Evolutionary conservation across 2,888 invertebrate genomes (phyloP), one percentile per base, ranked within the genome.

Genomic region (Aethes cnicana): DNA sequence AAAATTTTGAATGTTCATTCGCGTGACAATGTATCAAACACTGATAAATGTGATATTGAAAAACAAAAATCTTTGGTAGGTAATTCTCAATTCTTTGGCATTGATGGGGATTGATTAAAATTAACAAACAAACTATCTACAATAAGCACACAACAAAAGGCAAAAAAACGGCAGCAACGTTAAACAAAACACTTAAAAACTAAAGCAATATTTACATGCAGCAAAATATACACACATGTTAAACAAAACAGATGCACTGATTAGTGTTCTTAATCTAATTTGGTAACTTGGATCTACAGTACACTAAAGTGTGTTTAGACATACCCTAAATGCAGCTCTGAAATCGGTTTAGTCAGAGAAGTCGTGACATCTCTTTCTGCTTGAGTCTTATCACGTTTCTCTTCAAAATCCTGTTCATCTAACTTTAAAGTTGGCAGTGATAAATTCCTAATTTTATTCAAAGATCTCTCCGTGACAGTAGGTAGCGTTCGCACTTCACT

Each of bases 241-340:
- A 35, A 61, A 63, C 56, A 52, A 37, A 49, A 44, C 50, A 59
- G 53, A 64, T n/a, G 63, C 59, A 62, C 57, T 56, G 52, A 57
- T 63, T 59, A 61, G 56, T 59, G 72, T 68, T 64, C 68, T 71
- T 68, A 66, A 47, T 53, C 68, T 70, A 69, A 61, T 56, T 50
- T 64, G 64, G 62, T 65, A 66, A 63, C 63, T 54, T 47, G 20
- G 17, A 48, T 28, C 33, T 49, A 46, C 59, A 39, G 42, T 42
- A 55, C 61, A 36, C 26, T 18, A 30, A 46, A 53, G 30, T 41
- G 46, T 30, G 46, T 55, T 72, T 84, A 91, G 58, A 91, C 91
- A 72, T 90, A 91, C 32, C 91, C 91, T 74, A 91, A 86, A 72
- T 90, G 90, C 64, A 91, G 89, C 72, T 91, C 91, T 50, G 90